Base-by-base conservation (phyloP, 92 coral and sea anemone genomes). In the Umimayanthus kanabou region DNA sequence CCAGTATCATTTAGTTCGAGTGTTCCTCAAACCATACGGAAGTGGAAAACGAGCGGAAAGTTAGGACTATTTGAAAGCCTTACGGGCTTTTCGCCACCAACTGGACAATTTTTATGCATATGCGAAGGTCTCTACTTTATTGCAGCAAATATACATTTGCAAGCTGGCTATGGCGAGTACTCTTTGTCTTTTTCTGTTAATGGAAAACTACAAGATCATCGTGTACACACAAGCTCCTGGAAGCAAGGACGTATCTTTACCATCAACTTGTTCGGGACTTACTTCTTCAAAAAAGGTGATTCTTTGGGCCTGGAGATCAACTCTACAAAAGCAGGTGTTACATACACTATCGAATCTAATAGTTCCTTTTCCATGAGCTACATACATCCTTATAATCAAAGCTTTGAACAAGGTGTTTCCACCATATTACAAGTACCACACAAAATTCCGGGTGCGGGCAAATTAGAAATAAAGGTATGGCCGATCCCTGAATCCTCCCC, bases 41-140 rank as follows among this genome's bases (percentile, higher is more conserved):
- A 89, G 61, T 92, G 94, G 94, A 80, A 89, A n/a, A 89, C 94
- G 11, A 89, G 73, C 53, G 88, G 94, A 50, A 65, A 58, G 39
- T 30, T 83, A 9, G 94, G 94, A 53, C 37, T 85, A 39, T 92
- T 92, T 81, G 37, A 47, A 20, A 92, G 94, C 87, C 88, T 92
- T 4, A 20, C 88, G 6, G 90, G 94, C 70, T 92, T 92, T 67
- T 92, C 94, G 0, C 49, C 92, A 57, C 85, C 90, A 49, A 92
- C 90, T 14, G 94, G 94, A 33, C 90, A 89, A 75, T 92, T 89
- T 49, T 70, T 85, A 22, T 65, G 88, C 13, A 77, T 89, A 20
- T 92, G 94, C 58, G 94, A 92, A 40, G 94, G 94, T 22, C 39
- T 92, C 5, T 92, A 89, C 61, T 89, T 92, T 61, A 58, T 89